Evolutionary conservation across 2,888 invertebrate species (phyloP).

Genomic region (Atethmia centrago): DNA sequence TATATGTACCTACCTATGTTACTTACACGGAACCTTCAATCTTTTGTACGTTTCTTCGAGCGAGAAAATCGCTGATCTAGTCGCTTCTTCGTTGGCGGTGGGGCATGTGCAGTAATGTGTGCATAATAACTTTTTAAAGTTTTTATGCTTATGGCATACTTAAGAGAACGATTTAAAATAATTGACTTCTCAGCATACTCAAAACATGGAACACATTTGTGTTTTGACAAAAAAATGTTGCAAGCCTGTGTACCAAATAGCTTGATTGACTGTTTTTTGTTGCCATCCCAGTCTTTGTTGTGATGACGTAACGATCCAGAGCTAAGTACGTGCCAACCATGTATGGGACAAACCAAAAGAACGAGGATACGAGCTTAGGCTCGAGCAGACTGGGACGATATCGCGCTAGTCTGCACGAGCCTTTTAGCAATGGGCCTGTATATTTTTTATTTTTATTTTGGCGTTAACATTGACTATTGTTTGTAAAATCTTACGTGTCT

Average conservation of each 20-base stretch:
- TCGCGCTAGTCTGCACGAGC: too few relatives aligned
- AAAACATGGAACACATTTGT: too few relatives aligned
- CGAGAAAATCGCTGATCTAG: neutral
- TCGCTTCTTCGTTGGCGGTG: neutral
- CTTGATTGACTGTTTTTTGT: constrained; percentile 39
- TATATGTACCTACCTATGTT: neutral
- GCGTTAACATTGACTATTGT: constrained; percentile 10
- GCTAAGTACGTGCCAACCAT: constrained; percentile 53
- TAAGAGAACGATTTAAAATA: neutral
- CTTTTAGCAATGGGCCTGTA: constrained; percentile 33
- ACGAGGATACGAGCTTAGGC: constrained; percentile 50
- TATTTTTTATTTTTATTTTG: constrained; percentile 21
- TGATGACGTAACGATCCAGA: constrained; percentile 67
- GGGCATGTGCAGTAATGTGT: neutral
- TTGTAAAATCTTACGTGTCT: neutral
- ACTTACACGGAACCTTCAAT: neutral
- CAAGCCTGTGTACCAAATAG: neutral
- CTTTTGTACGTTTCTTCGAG: neutral
- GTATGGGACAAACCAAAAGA: constrained; percentile 59
- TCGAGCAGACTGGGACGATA: too few relatives aligned
- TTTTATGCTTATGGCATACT: neutral
- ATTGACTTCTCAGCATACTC: neutral
- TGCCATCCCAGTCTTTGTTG: constrained; percentile 65
- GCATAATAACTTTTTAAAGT: neutral
- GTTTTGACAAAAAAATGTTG: neutral